phyloP scores from a whole-genome alignment of 1,140 invertebrate genomes.

The Battus philenor region DNA sequence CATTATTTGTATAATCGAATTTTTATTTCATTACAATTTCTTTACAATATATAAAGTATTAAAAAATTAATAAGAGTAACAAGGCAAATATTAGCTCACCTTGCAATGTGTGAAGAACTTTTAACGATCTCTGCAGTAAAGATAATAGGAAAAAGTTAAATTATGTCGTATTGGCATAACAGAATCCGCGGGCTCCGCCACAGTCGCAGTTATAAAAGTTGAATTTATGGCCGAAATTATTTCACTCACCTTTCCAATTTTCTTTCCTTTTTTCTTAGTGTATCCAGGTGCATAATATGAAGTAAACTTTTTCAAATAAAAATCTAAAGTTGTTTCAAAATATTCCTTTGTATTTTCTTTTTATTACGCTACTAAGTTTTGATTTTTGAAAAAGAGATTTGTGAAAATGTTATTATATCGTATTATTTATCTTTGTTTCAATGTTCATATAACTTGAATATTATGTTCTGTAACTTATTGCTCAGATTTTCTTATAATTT shows the following conservation, averaged over 20 bases:
- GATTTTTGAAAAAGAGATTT: no score
- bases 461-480: no score
- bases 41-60: no score
- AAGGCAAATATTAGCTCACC: no score
- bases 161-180: slow-evolving; percentile 60
- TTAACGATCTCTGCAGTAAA: slow-evolving; percentile 65
- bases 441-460: no score
- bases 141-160: slow-evolving; percentile 75
- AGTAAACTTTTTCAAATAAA: slow-evolving; percentile 47
- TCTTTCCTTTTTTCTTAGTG: slow-evolving; percentile 40
- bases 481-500: no score
- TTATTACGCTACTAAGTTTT: slow-evolving; percentile 44
- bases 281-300: slow-evolving; percentile 65
- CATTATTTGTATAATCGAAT: no score
- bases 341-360: slow-evolving; percentile 36
- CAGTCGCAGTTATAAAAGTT: slow-evolving; percentile 62
- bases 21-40: no score
- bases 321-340: no score
- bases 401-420: no score
- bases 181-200: slow-evolving; percentile 26
- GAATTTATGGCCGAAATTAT: slow-evolving; percentile 70
- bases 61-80: no score
- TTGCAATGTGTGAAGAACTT: slow-evolving; percentile 48
- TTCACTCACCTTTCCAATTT: slow-evolving; percentile 62
- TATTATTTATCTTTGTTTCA: no score